Percentiles rank a stretch among this genome's conserved stretches.
phyloP scores from a whole-genome alignment of 2,888 invertebrate genomes.

The Anthophora plumipes region DNA sequence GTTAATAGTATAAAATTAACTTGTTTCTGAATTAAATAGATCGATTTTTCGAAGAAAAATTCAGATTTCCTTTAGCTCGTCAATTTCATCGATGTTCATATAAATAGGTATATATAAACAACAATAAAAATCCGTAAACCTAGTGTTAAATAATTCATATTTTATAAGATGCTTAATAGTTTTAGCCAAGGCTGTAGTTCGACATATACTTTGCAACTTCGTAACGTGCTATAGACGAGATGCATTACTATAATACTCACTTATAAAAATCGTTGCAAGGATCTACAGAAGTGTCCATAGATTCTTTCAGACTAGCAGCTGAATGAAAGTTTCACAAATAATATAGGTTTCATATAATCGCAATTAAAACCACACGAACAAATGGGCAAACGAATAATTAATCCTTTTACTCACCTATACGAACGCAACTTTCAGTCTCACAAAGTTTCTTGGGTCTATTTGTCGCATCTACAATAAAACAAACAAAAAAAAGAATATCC shows the following conservation, averaged over 20 bases:
- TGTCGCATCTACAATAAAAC: constrained; percentile 41
- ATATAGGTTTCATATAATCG: not conserved
- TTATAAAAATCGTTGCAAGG: constrained; percentile 94
- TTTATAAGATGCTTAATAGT: too few relatives aligned
- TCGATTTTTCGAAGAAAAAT: too few relatives aligned
- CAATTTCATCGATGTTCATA: too few relatives aligned
- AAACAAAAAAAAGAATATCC: not conserved
- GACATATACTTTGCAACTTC: not conserved
- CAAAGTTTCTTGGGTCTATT: constrained; percentile 84
- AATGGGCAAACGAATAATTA: too few relatives aligned
- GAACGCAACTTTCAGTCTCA: constrained; percentile 89
- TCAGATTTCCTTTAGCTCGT: too few relatives aligned
- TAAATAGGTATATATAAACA: too few relatives aligned
- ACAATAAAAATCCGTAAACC: too few relatives aligned
- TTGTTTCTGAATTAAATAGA: too few relatives aligned
- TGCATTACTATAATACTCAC: constrained; percentile 81
- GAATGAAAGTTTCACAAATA: constrained; percentile 34
- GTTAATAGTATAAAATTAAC: too few relatives aligned
- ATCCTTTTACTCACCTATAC: constrained; percentile 81
- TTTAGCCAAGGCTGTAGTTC: too few relatives aligned
- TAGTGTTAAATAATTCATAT: too few relatives aligned
- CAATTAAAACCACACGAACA: not conserved
- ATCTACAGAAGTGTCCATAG: constrained; percentile 90
- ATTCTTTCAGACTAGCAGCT: constrained; percentile 90
- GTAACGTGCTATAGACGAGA: not conserved